Conservation (phyloP, 2,797 vertebrate species). For the Thaleichthys pacificus region DNA sequence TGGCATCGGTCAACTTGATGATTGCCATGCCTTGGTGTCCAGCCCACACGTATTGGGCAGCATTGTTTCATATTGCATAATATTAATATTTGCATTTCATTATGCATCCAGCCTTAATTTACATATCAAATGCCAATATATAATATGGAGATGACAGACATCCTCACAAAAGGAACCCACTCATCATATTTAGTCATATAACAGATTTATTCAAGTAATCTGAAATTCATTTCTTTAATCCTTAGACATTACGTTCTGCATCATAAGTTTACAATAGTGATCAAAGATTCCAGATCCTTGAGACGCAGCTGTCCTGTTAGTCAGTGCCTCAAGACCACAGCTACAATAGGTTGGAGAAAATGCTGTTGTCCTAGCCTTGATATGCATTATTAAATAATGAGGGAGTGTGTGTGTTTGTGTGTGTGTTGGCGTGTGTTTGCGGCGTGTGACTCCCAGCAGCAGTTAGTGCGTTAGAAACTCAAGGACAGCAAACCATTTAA, state of each 20-base stretch:
- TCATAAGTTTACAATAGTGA: too few relatives aligned
- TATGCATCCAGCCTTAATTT: neutral
- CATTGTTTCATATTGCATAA: neutral
- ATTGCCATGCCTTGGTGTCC: too few relatives aligned
- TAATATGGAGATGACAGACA: neutral
- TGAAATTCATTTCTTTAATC: too few relatives aligned
- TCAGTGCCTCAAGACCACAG: neutral
- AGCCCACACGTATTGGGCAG: neutral
- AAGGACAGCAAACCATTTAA: conserved; percentile 65
- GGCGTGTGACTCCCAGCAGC: conserved; percentile 1
- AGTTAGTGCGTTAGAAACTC: conserved; percentile 39
- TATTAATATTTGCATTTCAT: neutral
- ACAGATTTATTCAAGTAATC: neutral
- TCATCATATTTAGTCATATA: neutral
- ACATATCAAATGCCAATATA: neutral
- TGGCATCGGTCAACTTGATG: too few relatives aligned
- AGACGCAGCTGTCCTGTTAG: too few relatives aligned
- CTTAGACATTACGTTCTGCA: too few relatives aligned
- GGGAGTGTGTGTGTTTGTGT: neutral
- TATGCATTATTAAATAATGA: neutral
- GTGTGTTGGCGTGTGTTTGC: neutral
- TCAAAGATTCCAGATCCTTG: too few relatives aligned
- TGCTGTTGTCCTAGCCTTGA: neutral
- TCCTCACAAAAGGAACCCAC: neutral
- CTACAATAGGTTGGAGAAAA: neutral